Conservation (phyloP, 1,140 invertebrate species). For the Octopus sinensis region DNA sequence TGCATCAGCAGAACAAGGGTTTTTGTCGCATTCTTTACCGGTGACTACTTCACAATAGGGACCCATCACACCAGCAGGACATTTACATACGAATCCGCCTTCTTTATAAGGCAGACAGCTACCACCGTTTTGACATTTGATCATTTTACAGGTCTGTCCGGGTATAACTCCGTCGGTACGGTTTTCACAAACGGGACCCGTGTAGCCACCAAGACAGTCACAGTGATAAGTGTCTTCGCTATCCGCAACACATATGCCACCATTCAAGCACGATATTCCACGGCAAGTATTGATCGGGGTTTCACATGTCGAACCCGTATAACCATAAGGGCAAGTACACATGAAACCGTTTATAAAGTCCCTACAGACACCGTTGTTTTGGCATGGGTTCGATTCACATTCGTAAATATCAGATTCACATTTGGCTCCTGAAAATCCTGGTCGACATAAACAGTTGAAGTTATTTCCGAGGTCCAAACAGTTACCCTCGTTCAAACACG, state of each 20-base stretch:
- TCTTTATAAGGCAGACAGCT: slow-evolving; percentile 62
- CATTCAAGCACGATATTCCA: slow-evolving; percentile 27
- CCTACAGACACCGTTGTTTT: slow-evolving; percentile 81
- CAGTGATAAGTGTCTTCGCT: slow-evolving; percentile 59
- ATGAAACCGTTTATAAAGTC: slow-evolving; percentile 37
- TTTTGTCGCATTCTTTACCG: slow-evolving; percentile 82
- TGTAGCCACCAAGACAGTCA: slow-evolving; percentile 54
- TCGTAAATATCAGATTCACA: slow-evolving; percentile 36
- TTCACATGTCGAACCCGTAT: slow-evolving; percentile 29
- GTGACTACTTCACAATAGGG: slow-evolving; percentile 70
- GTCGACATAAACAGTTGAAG: slow-evolving; percentile 78
- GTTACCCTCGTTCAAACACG: slow-evolving; percentile 34
- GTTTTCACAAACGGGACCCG: slow-evolving; percentile 63
- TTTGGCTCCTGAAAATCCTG: slow-evolving; percentile 60
- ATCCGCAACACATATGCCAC: slow-evolving; percentile 23
- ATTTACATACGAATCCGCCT: neutral
- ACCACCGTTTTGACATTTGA: slow-evolving; percentile 32
- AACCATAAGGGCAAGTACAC: slow-evolving; percentile 48
- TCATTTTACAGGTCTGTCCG: slow-evolving; percentile 47
- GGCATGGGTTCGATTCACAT: slow-evolving; percentile 74
- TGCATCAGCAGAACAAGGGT: slow-evolving; percentile 81
- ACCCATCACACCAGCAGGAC: slow-evolving; percentile 59
- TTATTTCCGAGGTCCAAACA: slow-evolving; percentile 55
- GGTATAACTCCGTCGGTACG: slow-evolving; percentile 60
- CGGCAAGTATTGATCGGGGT: slow-evolving; percentile 13